Conservation (phyloP, 2,888 invertebrate species). For the Oxytorus armatus region DNA sequence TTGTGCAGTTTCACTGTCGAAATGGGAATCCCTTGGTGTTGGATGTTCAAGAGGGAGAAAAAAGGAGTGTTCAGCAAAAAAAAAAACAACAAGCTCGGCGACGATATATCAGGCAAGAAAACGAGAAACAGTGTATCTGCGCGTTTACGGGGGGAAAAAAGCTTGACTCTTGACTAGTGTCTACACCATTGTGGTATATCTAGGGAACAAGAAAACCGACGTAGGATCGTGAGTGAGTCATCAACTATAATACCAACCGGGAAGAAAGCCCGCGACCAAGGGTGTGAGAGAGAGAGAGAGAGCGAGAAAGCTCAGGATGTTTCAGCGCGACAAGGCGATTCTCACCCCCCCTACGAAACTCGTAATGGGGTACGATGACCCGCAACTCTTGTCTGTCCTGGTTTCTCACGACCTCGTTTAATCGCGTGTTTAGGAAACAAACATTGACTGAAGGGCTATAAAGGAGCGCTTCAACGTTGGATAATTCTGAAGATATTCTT, state of each 20-base stretch:
- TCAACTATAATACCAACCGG: constrained; percentile 20
- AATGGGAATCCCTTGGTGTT: constrained; percentile 1
- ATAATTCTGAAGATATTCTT: constrained; percentile 39
- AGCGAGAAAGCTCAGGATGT: constrained; percentile 10
- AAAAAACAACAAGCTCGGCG: constrained; percentile 12
- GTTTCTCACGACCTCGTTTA: constrained; percentile 36
- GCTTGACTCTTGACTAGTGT: constrained; percentile 9
- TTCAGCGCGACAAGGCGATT: constrained; percentile 36
- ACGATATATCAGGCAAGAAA: constrained; percentile 41
- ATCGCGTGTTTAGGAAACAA: constrained; percentile 45
- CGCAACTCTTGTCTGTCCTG: constrained; percentile 18
- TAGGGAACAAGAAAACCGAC: constrained; percentile 19
- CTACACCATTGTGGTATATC: not conserved
- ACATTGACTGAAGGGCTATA: constrained; percentile 41
- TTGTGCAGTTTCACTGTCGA: too few species aligned
- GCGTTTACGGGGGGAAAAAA: constrained; percentile 8
- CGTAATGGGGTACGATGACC: constrained; percentile 43
- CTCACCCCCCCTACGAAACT: constrained; percentile 28
- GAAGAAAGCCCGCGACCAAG: constrained; percentile 29
- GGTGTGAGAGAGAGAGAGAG: not conserved
- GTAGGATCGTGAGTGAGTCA: constrained; percentile 42
- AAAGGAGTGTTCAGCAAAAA: not conserved
- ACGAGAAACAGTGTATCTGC: constrained; percentile 24
- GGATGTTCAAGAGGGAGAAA: not conserved
- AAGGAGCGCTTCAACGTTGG: constrained; percentile 1